These are phyloP conservation scores for Drosophila helvetica DNA, from an alignment of 2,888 invertebrate species.

Conservation along the genomic window DNA sequence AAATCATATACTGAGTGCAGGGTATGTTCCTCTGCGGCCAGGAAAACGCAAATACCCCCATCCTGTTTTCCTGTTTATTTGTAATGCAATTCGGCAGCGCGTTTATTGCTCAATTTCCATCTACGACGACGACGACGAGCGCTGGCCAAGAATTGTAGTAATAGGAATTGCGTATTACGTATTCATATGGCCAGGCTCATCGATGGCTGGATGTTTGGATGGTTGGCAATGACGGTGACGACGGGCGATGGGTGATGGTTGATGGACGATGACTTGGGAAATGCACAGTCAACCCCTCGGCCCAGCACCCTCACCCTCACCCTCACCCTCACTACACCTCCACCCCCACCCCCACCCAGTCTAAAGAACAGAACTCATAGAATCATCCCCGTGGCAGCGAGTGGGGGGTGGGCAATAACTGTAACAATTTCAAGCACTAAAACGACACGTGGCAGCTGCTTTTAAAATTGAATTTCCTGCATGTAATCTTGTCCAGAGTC, in stretches of 20 bases:
- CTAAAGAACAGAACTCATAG: constrained; percentile 6
- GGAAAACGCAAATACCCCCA: background rate
- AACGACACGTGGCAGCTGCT: constrained; percentile 84
- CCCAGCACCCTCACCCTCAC: constrained; percentile 37
- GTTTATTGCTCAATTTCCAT: constrained; percentile 75
- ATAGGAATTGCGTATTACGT: constrained; percentile 70
- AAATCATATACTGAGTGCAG: background rate
- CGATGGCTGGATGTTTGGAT: constrained; percentile 4
- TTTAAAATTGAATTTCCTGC: constrained; percentile 84
- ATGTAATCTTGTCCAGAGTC: constrained; percentile 80
- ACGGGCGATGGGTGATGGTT: constrained; percentile 4
- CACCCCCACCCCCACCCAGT: constrained; percentile 30
- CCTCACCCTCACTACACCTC: constrained; percentile 24
- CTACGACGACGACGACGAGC: constrained; percentile 28
- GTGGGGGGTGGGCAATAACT: constrained; percentile 60
- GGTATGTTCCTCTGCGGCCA: background rate
- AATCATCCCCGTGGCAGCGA: constrained; percentile 14
- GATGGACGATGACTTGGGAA: constrained; percentile 41
- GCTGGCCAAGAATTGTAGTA: constrained; percentile 3
- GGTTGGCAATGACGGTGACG: background rate
- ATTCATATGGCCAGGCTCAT: constrained; percentile 53
- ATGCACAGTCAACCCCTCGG: constrained; percentile 20
- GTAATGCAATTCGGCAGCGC: constrained; percentile 68
- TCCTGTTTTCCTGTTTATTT: constrained; percentile 64
- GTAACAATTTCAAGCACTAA: constrained; percentile 82